Base-by-base conservation (phyloP, 2,113 vertebrate genomes). In the Pao palembangensis region DNA sequence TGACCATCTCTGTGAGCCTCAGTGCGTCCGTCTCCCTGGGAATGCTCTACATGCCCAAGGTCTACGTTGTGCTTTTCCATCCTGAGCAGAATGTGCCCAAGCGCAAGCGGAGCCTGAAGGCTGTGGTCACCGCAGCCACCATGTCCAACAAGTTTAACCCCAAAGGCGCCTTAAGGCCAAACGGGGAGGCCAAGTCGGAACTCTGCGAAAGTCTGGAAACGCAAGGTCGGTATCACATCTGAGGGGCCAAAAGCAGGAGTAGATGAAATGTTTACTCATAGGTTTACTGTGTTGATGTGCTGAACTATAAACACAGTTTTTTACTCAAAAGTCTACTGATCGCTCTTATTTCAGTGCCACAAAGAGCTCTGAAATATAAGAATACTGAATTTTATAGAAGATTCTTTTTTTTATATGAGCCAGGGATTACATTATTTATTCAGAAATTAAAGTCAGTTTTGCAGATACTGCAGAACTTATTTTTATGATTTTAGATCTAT, bases 101-200 rank as follows among this genome's bases (percentile, higher is more conserved):
- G 84, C 94, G 94, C 84, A 98, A 98, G 85, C 92, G 96, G 67
- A 98, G 96, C 82, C 94, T 98, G 83, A 98, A 97, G 81, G 95
- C 96, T 0, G 96, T 98, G 67, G 96, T 96, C 86, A 98, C 95
- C 0, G 96, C 95, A 0, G 95, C 96, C 76, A 94, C 96, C 75
- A 98, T 98, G 95, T 94, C 95, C 89, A 98, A 96, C 91, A 98
- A 98, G 89, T 98, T 98, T 89, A 95, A 93, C 16, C 94, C 95
- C 82, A 98, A 97, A 77, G 94, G 93, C 58, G 83, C 92, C 68
- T 91, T 95, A 83, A 91, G 96, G 62, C 96, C 96, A 81, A 98
- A 98, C 0, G 96, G 96, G 7, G 95, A 98, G 79, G 95, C 96
- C 87, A 97, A 96, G 84, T 96, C 95, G 0, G 96, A 98, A 86